Evolutionary conservation across 2,113 vertebrate species (phyloP), one percentile per base, ranked within the genome.

Genomic region (Entelurus aequoreus): DNA sequence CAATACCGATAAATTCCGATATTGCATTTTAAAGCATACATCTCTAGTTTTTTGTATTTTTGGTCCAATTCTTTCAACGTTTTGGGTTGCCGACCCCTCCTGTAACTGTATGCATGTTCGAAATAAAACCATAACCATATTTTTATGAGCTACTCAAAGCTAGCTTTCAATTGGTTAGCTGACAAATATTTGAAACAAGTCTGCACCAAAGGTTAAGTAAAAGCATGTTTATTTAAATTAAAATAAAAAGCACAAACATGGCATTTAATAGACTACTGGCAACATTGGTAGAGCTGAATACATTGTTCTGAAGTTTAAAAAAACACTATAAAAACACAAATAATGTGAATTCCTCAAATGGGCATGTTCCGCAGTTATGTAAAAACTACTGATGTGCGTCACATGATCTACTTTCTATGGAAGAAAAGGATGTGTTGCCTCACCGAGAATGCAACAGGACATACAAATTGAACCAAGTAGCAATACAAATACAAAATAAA

Each of bases 301-400:
- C 63, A 60, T 76, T 72, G 79, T 76, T 75, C 66, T 84, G 79
- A 78, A 82, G 74, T 54, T 77, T 75, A 84, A 82, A 84, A 77
- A 65, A 81, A 79, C 73, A 81, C 78, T 80, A 86, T 84, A 82
- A 83, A 88, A 89, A 91, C 90, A 91, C 86, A 72, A 69, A 90
- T 82, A 88, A 82, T 82, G 81, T 69, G 75, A 36, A 77, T 86
- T 82, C 81, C 75, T 69, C 72, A 68, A 75, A 57, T 75, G 69
- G 52, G 67, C 67, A 78, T 65, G 66, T 64, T 11, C 66, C 67
- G 65, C 66, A 63, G 49, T 47, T 54, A 73, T 56, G 68, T 62
- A 65, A 49, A 65, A 48, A 50, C 52, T 68, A 72, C 60, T 55
- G 60, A 68, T 63, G 66, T 38, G 68, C 40, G 63, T 56, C 56